Evolutionary conservation across 2,113 vertebrate species (phyloP), one percentile per base, ranked within the genome.

Genomic region (Garra rufa): DNA sequence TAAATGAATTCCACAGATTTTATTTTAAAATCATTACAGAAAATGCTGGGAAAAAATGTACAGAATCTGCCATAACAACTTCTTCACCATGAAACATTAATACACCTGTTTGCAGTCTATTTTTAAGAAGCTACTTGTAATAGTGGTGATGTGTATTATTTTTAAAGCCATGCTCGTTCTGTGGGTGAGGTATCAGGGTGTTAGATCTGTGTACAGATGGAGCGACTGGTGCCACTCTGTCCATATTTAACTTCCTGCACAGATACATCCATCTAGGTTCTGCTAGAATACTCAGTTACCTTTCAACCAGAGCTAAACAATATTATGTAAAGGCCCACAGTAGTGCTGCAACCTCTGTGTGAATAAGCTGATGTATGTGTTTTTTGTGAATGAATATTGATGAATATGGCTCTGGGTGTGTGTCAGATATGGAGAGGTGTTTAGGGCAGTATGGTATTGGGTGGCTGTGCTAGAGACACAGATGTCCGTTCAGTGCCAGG

Each of bases 401-500:
- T 41, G 19, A 46, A 46, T 73, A 46, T 46, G n/a, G 6, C 2
- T 24, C 5, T 70, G 34, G 9, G 34, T 43, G 63, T 34, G 61
- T 69, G 34, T 70, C 9, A 19, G 77, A 79, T 63, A 63, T 78
- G 55, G 19, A 41, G 30, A 59, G 19, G n/a, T 50, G 9, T 50
- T 78, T 61, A 11, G 77, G 55, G 10, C 26, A 30, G 38, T 19
- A 8, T 44, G 6, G 57, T 63, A 9, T 65, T 46, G 74, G 74
- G 28, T 17, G 26, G 15, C 75, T 77, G 15, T 41, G 28, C 55
- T 57, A n/a, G 10, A 38, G 75, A 57, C 26, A 63, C 43, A 50
- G 78, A 81, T 82, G 46, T 34, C 10, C 4, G 13, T 67, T 70
- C 28, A 55, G 28, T 52, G 19, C 80, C 65, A 82, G 80, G 43